Conservation (phyloP, 2,113 vertebrate species). For the Charina bottae region DNA sequence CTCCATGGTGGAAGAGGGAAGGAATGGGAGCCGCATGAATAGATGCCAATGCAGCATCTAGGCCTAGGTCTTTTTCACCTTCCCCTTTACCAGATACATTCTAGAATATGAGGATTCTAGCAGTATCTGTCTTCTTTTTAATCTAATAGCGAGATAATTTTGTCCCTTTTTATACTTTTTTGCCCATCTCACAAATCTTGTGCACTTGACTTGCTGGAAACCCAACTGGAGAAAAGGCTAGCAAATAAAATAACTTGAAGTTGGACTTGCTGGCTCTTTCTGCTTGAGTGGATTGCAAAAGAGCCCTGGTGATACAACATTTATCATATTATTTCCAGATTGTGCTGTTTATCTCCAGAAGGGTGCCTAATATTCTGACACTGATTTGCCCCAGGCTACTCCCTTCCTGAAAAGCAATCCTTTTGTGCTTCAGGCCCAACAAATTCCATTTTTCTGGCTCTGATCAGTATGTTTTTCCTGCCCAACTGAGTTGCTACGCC, state of each 20-base stretch:
- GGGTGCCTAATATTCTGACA: not conserved
- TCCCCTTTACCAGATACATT: too few relatives aligned
- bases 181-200: not conserved
- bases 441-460: too few relatives aligned
- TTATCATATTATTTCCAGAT: not conserved
- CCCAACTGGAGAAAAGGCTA: not conserved
- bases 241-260: not conserved
- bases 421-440: not conserved
- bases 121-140: not conserved
- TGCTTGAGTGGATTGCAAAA: not conserved
- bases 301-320: not conserved
- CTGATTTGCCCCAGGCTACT: not conserved
- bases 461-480: too few relatives aligned
- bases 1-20: not conserved
- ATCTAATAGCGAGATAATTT: not conserved
- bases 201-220: not conserved
- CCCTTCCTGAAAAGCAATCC: not conserved
- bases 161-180: not conserved
- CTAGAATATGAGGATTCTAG: not conserved
- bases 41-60: not conserved
- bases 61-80: not conserved
- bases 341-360: not conserved
- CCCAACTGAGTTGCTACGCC: too few relatives aligned
- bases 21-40: not conserved
- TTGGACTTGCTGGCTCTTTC: not conserved